Evolutionary conservation across 2,888 invertebrate species (phyloP), one percentile per base, ranked within the genome.

Genomic region (Euproctis similis): DNA sequence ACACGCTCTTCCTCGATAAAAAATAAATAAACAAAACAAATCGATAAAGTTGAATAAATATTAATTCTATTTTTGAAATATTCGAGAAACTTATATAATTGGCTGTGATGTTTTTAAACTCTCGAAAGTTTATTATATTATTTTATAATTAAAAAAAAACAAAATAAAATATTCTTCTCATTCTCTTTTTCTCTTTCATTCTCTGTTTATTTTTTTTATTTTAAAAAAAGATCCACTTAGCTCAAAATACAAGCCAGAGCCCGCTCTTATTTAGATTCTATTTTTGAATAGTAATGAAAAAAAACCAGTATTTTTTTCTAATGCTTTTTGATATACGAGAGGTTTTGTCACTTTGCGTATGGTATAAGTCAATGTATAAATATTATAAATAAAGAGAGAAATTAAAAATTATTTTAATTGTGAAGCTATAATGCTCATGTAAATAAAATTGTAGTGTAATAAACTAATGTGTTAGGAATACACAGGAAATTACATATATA

Each of bases 361-460:
- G 58, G 6, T 44, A 58, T 64, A 69, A 60, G 66, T 60, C 60
- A 63, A 55, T 78, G 75, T 74, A 75, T 67, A 80, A 71, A 76
- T 74, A 75, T 69, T 77, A 74, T 77, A 76, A 59, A 70, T 72
- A 65, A 68, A 75, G 72, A 80, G 75, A 78, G 70, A 80, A 76
- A n/a, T n/a, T n/a, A n/a, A n/a, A 71, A 31, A 63, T 59, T 80
- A 80, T 81, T 82, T 81, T 80, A 78, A 73, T 65, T 72, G 75
- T 68, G 72, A 78, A 80, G 80, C 74, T 59, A 73, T 66, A 77
- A 80, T 81, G 82, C 82, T 82, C 81, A 78, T 84, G 82, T 82
- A 84, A 72, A 84, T 82, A 81, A 75, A 68, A 65, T 70, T 80
- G 78, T 76, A 77, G 73, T 80, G 81, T 76, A 74, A 78, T n/a